These are phyloP conservation scores for Drosophila rhopaloa DNA, from an alignment of 1,140 invertebrate species.

Conservation along the genomic window DNA sequence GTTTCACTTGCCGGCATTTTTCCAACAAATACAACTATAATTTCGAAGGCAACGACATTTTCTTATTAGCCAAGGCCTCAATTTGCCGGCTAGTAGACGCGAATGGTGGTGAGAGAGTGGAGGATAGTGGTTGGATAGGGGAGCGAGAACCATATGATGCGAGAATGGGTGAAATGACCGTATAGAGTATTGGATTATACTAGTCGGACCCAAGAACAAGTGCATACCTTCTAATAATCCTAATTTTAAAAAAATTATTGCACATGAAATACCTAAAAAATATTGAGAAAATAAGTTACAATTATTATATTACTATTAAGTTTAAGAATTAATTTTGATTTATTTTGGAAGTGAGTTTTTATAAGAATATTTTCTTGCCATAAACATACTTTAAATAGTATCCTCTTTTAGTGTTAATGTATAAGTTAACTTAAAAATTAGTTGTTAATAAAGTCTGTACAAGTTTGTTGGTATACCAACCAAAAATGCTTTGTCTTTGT, in stretches of 20 bases:
- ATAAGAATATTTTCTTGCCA: too few relatives aligned
- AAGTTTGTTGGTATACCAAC: not conserved
- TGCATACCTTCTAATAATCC: conserved; percentile 12
- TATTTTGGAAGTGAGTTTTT: too few relatives aligned
- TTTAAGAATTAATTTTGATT: too few relatives aligned
- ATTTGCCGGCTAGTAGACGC: conserved; percentile 43
- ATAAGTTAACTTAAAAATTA: too few relatives aligned
- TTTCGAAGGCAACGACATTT: conserved; percentile 52
- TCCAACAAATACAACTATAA: conserved; percentile 40
- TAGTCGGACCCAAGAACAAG: conserved; percentile 9
- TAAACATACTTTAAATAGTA: too few relatives aligned
- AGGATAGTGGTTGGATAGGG: not conserved
- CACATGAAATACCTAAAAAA: not conserved
- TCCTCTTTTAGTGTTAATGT: too few relatives aligned
- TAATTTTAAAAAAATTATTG: not conserved
- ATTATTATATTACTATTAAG: too few relatives aligned
- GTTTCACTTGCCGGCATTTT: conserved; percentile 68
- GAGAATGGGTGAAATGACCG: conserved; percentile 2
- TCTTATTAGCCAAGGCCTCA: conserved; percentile 68
- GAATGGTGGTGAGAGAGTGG: not conserved
- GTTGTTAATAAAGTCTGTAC: too few relatives aligned
- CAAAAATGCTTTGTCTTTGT: not conserved
- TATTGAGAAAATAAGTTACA: too few relatives aligned
- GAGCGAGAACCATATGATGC: conserved; percentile 20
- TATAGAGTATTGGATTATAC: conserved; percentile 13